Evolutionary conservation across 2,113 vertebrate genomes (phyloP).

Genomic region (Brachyhypopomus gauderio): DNA sequence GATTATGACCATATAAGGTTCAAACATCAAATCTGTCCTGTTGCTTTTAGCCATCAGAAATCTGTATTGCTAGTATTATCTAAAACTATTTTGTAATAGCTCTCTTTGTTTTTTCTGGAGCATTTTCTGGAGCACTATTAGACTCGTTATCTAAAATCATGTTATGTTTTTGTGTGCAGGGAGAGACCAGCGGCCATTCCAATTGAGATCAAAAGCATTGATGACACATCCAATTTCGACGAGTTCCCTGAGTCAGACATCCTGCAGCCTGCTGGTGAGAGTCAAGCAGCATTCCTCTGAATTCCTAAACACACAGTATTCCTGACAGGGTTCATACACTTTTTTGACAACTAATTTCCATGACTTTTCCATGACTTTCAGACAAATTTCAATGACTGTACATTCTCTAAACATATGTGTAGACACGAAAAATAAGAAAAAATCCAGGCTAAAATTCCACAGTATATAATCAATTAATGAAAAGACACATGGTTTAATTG

Average conservation of each 20-base stretch:
- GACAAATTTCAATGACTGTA: no score
- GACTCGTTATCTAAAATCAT: not conserved
- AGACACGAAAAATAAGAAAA: no score
- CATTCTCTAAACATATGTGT: no score
- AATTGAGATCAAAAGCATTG: constrained; percentile 91
- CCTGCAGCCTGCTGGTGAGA: constrained; percentile 83
- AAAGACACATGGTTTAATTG: no score
- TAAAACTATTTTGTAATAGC: not conserved
- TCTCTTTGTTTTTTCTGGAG: not conserved
- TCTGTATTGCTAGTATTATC: not conserved
- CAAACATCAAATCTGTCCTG: constrained; percentile 19
- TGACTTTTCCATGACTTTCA: no score
- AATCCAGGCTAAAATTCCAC: no score
- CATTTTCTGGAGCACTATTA: not conserved
- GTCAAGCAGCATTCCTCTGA: not conserved
- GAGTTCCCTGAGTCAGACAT: constrained; percentile 92
- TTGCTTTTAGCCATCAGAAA: no score
- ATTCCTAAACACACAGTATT: not conserved
- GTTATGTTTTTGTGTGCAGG: constrained; percentile 61
- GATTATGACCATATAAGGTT: constrained; percentile 92
- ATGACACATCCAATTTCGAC: constrained; percentile 91
- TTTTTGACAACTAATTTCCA: no score
- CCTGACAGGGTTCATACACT: no score
- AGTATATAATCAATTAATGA: no score
- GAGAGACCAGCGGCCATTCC: constrained; percentile 89